Conservation (phyloP, 2,888 invertebrate species). For the Dasysyrphus tricinctus region DNA sequence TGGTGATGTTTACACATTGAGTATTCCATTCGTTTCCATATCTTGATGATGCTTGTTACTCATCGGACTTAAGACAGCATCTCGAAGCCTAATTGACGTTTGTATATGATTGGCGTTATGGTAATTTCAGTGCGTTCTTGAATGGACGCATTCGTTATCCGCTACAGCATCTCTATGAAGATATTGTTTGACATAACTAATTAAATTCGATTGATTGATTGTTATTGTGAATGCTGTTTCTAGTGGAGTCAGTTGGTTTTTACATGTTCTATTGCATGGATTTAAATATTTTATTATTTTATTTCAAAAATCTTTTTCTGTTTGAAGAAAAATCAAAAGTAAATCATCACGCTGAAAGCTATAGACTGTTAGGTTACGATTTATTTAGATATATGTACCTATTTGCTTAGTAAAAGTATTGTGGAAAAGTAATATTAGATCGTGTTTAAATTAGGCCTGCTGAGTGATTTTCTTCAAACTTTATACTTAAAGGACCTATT, state of each 20-base stretch:
- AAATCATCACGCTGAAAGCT: too few relatives aligned
- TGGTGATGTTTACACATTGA: constrained; percentile 55
- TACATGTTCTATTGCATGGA: too few relatives aligned
- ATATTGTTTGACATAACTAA: constrained; percentile 71
- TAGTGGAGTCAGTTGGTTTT: not conserved
- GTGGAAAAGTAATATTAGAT: too few relatives aligned
- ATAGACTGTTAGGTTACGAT: too few relatives aligned
- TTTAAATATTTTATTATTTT: too few relatives aligned
- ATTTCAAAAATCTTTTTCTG: too few relatives aligned
- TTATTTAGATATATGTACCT: too few relatives aligned
- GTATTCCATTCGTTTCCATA: constrained; percentile 73
- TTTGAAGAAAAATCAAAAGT: too few relatives aligned
- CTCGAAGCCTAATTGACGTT: constrained; percentile 80
- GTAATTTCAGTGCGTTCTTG: constrained; percentile 76
- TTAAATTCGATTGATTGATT: constrained; percentile 71
- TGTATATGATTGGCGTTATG: constrained; percentile 82
- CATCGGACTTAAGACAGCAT: constrained; percentile 66
- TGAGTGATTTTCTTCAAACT: too few relatives aligned
- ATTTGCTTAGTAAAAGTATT: too few relatives aligned
- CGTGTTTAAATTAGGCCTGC: too few relatives aligned
- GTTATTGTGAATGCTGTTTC: constrained; percentile 23
- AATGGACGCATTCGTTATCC: constrained; percentile 56
- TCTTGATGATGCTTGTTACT: constrained; percentile 74
- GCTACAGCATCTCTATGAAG: constrained; percentile 27
- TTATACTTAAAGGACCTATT: too few relatives aligned